These are phyloP conservation scores for Bothrops jararaca DNA, from an alignment of 2,113 vertebrate genomes.

Conservation along the genomic window DNA sequence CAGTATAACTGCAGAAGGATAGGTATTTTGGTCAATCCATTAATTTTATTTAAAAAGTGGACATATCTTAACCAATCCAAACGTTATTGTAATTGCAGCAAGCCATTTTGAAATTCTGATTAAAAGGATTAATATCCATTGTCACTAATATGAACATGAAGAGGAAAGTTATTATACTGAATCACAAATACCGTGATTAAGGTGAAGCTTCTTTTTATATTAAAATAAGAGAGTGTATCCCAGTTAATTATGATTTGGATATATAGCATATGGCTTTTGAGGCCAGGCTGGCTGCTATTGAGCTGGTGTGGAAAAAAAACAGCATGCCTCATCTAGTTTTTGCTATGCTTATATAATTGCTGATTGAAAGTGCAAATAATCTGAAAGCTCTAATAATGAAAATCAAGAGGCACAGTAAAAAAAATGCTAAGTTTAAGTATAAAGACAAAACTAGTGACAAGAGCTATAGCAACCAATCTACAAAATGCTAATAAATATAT, in stretches of 20 bases:
- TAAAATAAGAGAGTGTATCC: not conserved
- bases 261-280: not conserved
- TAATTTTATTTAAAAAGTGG: not conserved
- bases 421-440: not conserved
- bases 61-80: not conserved
- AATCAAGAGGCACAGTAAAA: not conserved
- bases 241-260: not conserved
- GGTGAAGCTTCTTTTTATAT: not conserved
- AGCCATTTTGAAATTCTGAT: not conserved
- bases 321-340: not conserved
- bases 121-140: not conserved
- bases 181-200: not conserved
- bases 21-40: not conserved
- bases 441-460: not conserved
- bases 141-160: not conserved
- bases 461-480: not conserved
- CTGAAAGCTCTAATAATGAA: not conserved
- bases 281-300: not conserved
- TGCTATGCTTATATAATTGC: not conserved
- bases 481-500: not conserved
- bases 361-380: not conserved
- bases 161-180: not conserved
- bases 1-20: not conserved
- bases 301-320: not conserved
- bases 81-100: not conserved